These are phyloP conservation scores for Chiridota heheva DNA, from an alignment of 35 echinoderm and acorn worm species.

Conservation along the genomic window DNA sequence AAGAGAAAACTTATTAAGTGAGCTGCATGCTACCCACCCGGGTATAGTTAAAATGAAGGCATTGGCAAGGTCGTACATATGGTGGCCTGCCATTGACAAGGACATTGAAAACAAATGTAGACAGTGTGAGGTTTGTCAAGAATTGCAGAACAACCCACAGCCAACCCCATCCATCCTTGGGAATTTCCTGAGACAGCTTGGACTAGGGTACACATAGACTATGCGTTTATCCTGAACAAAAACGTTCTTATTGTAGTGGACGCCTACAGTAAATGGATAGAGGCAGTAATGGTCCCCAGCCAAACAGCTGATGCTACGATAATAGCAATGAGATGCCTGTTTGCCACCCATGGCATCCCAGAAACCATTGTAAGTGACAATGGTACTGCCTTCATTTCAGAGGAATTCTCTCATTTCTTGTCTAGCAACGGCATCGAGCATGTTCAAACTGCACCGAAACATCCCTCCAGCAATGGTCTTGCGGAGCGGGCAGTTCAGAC, in stretches of 20 bases:
- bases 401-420: too few species aligned
- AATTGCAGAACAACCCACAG: slow-evolving; percentile 12
- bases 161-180: slow-evolving; percentile 19
- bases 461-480: slow-evolving; percentile 14
- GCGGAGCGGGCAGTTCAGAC: slow-evolving; percentile 28
- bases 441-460: slow-evolving; percentile 19
- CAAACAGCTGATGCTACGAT: slow-evolving; percentile 28
- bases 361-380: too few species aligned
- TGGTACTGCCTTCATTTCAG: too few species aligned
- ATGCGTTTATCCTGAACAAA: slow-evolving; percentile 10
- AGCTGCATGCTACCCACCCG: slow-evolving; percentile 41
- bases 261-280: slow-evolving; percentile 34
- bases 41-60: slow-evolving; percentile 51
- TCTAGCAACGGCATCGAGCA: slow-evolving; percentile 5
- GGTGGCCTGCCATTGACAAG: slow-evolving; percentile 58
- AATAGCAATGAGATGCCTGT: slow-evolving; percentile 21
- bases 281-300: neutral
- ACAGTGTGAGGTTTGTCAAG: slow-evolving; percentile 30
- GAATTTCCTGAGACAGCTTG: slow-evolving; percentile 21
- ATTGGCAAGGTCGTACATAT: slow-evolving; percentile 28
- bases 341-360: slow-evolving; percentile 51
- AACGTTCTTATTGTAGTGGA: slow-evolving; percentile 20
- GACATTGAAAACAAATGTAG: slow-evolving; percentile 28
- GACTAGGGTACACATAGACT: slow-evolving; percentile 38
- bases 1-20: neutral